phyloP scores from a whole-genome alignment of 2,888 invertebrate species.

The Apantesis nais region DNA sequence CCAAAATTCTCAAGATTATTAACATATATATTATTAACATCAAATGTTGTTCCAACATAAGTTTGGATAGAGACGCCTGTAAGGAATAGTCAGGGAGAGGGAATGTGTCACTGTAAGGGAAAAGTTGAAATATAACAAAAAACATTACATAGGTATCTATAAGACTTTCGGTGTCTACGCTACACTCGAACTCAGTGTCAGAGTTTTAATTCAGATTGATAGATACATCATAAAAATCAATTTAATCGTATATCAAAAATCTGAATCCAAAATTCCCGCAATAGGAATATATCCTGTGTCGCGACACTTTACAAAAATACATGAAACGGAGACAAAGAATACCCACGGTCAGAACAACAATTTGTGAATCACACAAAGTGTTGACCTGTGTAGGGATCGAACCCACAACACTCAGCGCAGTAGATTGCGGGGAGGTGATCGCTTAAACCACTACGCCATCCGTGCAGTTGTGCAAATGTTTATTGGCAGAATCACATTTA shows the following conservation, averaged over 20 bases:
- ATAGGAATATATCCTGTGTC: too few relatives aligned
- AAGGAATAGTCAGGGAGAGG: neutral
- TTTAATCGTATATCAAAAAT: neutral
- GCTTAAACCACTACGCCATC: too few relatives aligned
- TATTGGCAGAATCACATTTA: conserved; percentile 34
- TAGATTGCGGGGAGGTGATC: too few relatives aligned
- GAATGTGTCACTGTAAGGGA: neutral
- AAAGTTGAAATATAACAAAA: neutral
- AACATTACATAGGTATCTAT: too few relatives aligned
- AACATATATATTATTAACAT: neutral
- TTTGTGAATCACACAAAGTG: too few relatives aligned
- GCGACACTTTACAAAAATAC: too few relatives aligned
- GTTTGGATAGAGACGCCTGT: neutral
- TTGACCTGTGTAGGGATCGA: too few relatives aligned
- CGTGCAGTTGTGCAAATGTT: too few relatives aligned
- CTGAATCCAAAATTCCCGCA: neutral
- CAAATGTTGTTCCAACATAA: neutral
- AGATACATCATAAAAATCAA: neutral
- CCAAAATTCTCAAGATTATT: neutral
- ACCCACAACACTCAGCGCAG: too few relatives aligned
- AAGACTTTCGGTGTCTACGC: neutral
- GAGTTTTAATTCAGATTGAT: neutral
- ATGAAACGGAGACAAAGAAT: too few relatives aligned
- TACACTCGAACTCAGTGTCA: neutral
- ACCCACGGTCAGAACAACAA: too few relatives aligned